Percentiles rank a stretch among this genome's conserved stretches.
phyloP scores from a whole-genome alignment of 92 coral and sea anemone species.

The Epizoanthus scotinus region DNA sequence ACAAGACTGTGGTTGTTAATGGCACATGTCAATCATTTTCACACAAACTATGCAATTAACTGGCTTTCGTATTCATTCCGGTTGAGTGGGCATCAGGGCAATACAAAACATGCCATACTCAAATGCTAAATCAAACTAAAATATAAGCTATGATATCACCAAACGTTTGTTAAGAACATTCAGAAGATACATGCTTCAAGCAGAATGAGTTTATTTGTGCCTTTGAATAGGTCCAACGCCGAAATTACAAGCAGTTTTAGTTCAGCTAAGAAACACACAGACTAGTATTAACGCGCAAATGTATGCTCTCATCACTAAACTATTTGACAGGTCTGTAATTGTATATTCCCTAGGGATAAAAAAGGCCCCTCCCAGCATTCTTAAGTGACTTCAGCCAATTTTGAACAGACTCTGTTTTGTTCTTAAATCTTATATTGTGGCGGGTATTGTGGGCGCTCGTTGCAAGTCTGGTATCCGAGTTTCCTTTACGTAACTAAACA shows the following conservation, averaged over 20 bases:
- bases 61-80: constrained; percentile 43
- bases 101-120: constrained; percentile 33
- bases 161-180: neutral
- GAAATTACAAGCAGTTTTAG: constrained; percentile 5
- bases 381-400: constrained; percentile 41
- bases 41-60: constrained; percentile 79
- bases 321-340: constrained; percentile 61
- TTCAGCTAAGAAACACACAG: constrained; percentile 24
- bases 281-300: neutral
- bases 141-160: constrained; percentile 29
- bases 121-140: constrained; percentile 26
- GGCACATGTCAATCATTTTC: constrained; percentile 85
- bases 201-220: neutral
- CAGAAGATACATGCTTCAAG: constrained; percentile 9
- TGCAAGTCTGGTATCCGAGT: neutral
- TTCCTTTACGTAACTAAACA: constrained; percentile 15
- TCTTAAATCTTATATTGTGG: neutral
- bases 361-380: constrained; percentile 64
- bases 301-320: constrained; percentile 46
- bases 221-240: neutral
- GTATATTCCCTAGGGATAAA: constrained; percentile 54
- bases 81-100: constrained; percentile 39
- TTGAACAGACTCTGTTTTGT: constrained; percentile 37
- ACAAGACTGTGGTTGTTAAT: constrained; percentile 30
- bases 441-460: neutral